phyloP scores from a whole-genome alignment of 2,888 invertebrate genomes.

The Ectemnius continuus region DNA sequence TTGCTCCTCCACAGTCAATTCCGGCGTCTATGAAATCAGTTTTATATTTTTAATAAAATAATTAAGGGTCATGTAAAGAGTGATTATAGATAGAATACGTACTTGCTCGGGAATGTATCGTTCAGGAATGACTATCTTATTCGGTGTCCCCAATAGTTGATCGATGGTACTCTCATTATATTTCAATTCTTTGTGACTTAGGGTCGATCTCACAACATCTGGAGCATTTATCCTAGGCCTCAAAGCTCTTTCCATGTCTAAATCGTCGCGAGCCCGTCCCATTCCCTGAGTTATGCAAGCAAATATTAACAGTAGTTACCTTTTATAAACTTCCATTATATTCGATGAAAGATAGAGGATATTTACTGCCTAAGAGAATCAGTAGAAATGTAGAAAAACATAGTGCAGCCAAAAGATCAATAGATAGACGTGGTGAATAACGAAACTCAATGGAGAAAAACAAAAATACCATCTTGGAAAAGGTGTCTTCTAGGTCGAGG shows the following conservation, averaged over 20 bases:
- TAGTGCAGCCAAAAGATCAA: constrained; percentile 10
- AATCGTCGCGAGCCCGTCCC: constrained; percentile 87
- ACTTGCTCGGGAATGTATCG: constrained; percentile 94
- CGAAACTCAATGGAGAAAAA: constrained; percentile 35
- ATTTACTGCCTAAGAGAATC: constrained; percentile 2
- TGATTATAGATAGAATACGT: not conserved
- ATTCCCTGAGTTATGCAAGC: constrained; percentile 68
- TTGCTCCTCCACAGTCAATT: constrained; percentile 91
- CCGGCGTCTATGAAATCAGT: constrained; percentile 82
- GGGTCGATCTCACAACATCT: constrained; percentile 91
- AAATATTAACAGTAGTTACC: constrained; percentile 10
- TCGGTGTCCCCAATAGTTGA: constrained; percentile 90
- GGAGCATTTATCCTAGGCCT: constrained; percentile 88
- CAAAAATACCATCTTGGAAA: constrained; percentile 73
- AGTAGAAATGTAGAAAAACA: not conserved
- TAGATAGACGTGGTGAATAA: not conserved
- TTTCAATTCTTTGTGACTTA: constrained; percentile 83
- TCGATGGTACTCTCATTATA: constrained; percentile 92
- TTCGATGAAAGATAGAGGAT: constrained; percentile 5
- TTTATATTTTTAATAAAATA: not conserved
- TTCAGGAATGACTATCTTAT: constrained; percentile 94
- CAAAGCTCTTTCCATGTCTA: constrained; percentile 92
- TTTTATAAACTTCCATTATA: not conserved
- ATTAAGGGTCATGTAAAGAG: not conserved
- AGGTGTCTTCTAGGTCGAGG: constrained; percentile 72